A percentile compares a stretch with the other conserved stretches of the same genome.
Evolutionary conservation across 2,888 invertebrate genomes (phyloP).

Genomic region (Incurvaria masculella): DNA sequence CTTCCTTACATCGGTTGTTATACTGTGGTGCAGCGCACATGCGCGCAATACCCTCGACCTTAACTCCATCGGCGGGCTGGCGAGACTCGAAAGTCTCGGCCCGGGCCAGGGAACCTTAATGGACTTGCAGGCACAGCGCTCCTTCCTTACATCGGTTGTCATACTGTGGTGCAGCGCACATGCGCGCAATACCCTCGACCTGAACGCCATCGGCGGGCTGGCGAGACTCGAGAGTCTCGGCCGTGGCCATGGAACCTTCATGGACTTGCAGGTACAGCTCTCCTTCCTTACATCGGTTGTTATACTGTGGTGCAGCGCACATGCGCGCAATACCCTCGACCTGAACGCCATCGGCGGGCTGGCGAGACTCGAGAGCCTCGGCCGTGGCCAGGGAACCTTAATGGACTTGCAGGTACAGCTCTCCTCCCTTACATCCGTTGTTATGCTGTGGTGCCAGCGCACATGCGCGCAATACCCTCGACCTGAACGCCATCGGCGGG

Average conservation of each 20-base stretch:
- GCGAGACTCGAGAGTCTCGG: constrained; percentile 75
- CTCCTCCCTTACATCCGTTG: too few species aligned
- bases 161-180: constrained; percentile 58
- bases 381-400: constrained; percentile 71
- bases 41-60: constrained; percentile 70
- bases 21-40: constrained; percentile 62
- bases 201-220: constrained; percentile 70
- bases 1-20: neutral
- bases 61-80: constrained; percentile 70
- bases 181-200: constrained; percentile 71
- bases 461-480: too few species aligned
- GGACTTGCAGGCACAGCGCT: constrained; percentile 61
- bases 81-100: constrained; percentile 73
- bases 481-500: too few species aligned
- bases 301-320: constrained; percentile 57
- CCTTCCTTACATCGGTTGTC: neutral
- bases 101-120: constrained; percentile 73
- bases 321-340: constrained; percentile 71
- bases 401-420: constrained; percentile 65
- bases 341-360: constrained; percentile 71
- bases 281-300: neutral
- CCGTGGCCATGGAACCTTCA: constrained; percentile 71
- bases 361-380: constrained; percentile 70
- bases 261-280: constrained; percentile 64
- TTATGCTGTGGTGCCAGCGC: too few species aligned